Evolutionary conservation across 2,797 vertebrate species (phyloP).

Genomic region (Helostoma temminkii): DNA sequence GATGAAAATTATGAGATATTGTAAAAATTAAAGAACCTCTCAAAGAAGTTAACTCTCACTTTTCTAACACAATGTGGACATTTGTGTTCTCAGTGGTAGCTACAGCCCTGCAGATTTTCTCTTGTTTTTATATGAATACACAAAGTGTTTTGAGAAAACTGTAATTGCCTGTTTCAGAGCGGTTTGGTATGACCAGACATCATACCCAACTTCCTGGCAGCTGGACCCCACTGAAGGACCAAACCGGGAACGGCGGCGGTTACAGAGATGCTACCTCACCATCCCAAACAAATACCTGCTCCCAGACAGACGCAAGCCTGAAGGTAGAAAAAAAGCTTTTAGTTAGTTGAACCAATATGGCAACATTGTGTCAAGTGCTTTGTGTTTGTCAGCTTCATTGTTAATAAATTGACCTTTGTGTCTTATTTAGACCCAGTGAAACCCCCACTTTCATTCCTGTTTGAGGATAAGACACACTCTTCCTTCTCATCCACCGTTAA

Average conservation of each 20-base stretch:
- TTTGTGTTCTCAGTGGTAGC: neutral
- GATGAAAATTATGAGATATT: neutral
- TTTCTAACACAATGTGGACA: neutral
- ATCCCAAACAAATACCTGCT: conserved; percentile 99
- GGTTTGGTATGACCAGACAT: conserved; percentile 94
- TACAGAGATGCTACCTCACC: conserved; percentile 97
- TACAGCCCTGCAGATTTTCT: neutral
- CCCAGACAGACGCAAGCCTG: conserved; percentile 91
- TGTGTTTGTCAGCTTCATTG: neutral
- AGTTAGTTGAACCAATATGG: neutral
- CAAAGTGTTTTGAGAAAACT: neutral
- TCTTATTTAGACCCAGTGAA: conserved; percentile 86
- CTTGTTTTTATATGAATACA: conserved; percentile 1
- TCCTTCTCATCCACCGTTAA: conserved; percentile 98
- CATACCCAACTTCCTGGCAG: conserved; percentile 97
- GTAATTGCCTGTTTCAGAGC: conserved; percentile 82
- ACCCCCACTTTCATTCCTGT: conserved; percentile 92
- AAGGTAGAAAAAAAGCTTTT: conserved; percentile 82
- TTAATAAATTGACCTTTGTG: conserved; percentile 26
- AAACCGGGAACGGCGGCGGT: conserved; percentile 93
- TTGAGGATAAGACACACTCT: conserved; percentile 98
- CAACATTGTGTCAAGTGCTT: neutral
- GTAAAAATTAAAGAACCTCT: neutral
- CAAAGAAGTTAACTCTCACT: neutral
- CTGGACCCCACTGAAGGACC: conserved; percentile 97